Evolutionary conservation across 2,797 vertebrate species (phyloP).

Genomic region (Varecia variegata): DNA sequence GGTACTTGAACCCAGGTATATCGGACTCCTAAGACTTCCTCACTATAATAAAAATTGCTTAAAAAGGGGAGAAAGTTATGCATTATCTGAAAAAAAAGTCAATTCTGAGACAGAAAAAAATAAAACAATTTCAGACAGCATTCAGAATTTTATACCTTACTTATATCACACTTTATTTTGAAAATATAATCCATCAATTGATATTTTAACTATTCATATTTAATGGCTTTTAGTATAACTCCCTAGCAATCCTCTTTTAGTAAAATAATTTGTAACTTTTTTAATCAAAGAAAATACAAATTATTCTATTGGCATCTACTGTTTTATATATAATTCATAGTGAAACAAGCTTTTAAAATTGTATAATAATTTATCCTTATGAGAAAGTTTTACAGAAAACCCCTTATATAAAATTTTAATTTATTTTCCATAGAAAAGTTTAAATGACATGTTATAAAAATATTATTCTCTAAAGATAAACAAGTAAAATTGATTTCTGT

Average conservation of each 20-base stretch:
- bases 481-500: not conserved
- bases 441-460: conserved; percentile 44
- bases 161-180: not conserved
- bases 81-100: not conserved
- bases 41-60: not conserved
- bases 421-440: conserved; percentile 52
- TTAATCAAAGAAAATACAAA: conserved; percentile 43
- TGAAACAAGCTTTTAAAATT: conserved; percentile 52
- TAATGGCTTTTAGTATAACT: not conserved
- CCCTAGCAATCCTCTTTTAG: not conserved
- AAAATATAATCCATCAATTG: not conserved
- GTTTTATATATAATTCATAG: conserved; percentile 7
- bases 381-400: conserved; percentile 44
- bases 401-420: conserved; percentile 27
- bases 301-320: not conserved
- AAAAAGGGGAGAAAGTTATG: not conserved
- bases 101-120: not conserved
- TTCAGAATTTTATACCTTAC: not conserved
- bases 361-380: conserved; percentile 50
- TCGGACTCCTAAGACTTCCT: not conserved
- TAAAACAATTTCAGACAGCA: not conserved
- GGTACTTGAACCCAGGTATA: not conserved
- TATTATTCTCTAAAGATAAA: conserved; percentile 20
- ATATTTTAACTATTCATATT: not conserved
- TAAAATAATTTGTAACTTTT: not conserved